phyloP scores from a whole-genome alignment of 2,888 invertebrate genomes.

The Eupithecia exiguata region DNA sequence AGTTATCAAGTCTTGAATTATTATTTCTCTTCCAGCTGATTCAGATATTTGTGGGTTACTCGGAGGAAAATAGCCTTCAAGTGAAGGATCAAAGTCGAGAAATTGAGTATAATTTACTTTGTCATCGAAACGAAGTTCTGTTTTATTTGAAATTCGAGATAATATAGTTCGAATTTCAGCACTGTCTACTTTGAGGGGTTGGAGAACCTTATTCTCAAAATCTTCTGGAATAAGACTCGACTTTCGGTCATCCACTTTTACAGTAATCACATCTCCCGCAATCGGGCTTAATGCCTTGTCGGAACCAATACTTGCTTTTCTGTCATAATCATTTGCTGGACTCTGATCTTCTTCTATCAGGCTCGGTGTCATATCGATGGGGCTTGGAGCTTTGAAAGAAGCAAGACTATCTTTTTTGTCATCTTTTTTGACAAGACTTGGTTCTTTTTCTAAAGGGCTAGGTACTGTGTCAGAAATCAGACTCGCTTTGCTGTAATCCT shows the following conservation, averaged over 20 bases:
- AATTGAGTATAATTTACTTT: neutral
- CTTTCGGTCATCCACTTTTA: conserved; percentile 24
- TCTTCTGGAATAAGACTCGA: neutral
- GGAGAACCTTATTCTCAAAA: neutral
- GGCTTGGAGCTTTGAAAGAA: too few species aligned
- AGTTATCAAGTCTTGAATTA: neutral
- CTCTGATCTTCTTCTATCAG: neutral
- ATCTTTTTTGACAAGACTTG: conserved; percentile 25
- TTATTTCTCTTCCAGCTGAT: neutral
- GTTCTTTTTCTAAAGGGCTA: neutral
- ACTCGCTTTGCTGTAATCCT: conserved; percentile 22
- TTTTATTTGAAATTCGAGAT: neutral
- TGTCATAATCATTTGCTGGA: neutral
- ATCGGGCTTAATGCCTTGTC: neutral
- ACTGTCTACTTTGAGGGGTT: neutral
- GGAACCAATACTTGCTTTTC: neutral
- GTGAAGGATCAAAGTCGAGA: neutral
- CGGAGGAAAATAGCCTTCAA: neutral
- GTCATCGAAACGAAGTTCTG: neutral
- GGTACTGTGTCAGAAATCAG: neutral
- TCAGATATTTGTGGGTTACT: neutral
- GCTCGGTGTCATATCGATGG: conserved; percentile 2
- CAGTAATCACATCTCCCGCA: conserved; percentile 24
- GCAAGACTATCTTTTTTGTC: conserved; percentile 9
- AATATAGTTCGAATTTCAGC: conserved; percentile 2